Evolutionary conservation across 2,888 invertebrate species (phyloP).

Genomic region (Bellardia pandia): DNA sequence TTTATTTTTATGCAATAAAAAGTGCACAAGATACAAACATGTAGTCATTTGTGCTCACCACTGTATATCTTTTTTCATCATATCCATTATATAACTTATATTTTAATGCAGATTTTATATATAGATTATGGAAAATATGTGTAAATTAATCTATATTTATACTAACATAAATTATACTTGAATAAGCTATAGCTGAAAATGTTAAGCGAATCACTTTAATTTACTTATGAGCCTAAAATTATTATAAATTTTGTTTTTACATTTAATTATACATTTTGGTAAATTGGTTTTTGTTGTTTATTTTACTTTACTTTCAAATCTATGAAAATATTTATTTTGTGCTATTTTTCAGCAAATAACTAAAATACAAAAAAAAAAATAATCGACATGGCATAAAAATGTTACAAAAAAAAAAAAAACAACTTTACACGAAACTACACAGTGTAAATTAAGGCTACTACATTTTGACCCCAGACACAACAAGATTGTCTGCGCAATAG

Average conservation of each 20-base stretch:
- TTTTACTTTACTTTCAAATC: constrained; percentile 33
- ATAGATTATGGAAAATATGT: no score
- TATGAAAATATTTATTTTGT: constrained; percentile 14
- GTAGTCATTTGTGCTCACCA: no score
- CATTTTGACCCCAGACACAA: constrained; percentile 63
- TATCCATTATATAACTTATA: no score
- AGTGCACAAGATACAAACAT: no score
- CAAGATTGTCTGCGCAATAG: constrained; percentile 51
- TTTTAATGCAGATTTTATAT: no score
- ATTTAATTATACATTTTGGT: constrained; percentile 7
- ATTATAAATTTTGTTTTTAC: background rate
- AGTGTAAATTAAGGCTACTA: constrained; percentile 69
- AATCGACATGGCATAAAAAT: constrained; percentile 20
- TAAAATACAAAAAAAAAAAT: constrained; percentile 19
- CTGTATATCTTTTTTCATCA: no score
- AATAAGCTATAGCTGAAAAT: no score
- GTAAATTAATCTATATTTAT: no score
- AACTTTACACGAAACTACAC: constrained; percentile 48
- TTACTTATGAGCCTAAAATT: background rate
- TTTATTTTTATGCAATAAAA: no score
- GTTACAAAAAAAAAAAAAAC: constrained; percentile 16
- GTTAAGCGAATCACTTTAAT: background rate
- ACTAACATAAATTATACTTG: no score
- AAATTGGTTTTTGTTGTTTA: constrained; percentile 16
- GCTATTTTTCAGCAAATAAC: background rate